phyloP scores from a whole-genome alignment of 2,113 vertebrate species.

The Scomber japonicus region DNA sequence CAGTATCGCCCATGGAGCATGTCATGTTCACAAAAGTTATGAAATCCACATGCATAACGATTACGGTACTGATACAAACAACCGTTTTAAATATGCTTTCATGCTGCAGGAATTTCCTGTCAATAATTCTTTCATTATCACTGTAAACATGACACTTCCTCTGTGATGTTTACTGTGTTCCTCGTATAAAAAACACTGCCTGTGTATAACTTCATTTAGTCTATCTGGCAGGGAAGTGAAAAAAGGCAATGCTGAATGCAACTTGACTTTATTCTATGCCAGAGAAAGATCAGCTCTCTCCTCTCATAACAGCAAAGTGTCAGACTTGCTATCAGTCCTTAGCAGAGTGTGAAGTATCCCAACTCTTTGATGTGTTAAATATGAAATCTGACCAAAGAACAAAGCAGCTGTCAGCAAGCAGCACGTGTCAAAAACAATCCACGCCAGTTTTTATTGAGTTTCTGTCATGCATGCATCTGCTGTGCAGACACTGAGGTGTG shows the following conservation, averaged over 20 bases:
- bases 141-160: constrained; percentile 40
- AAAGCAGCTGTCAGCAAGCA: constrained; percentile 93
- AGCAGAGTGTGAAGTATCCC: constrained; percentile 82
- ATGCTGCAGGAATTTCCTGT: constrained; percentile 28
- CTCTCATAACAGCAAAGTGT: constrained; percentile 51
- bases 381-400: constrained; percentile 94
- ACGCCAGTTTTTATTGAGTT: constrained; percentile 93
- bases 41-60: constrained; percentile 26
- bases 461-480: constrained; percentile 88
- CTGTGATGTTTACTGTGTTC: constrained; percentile 20
- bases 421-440: constrained; percentile 91
- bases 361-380: constrained; percentile 95
- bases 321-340: constrained; percentile 66
- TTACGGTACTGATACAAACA: constrained; percentile 4
- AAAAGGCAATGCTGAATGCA: constrained; percentile 44
- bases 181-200: constrained; percentile 18
- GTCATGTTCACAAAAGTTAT: constrained; percentile 10
- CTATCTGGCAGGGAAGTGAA: constrained; percentile 33
- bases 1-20: constrained; percentile 2
- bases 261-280: constrained; percentile 54
- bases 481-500: constrained; percentile 88
- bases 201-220: constrained; percentile 23
- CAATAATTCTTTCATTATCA: constrained; percentile 46
- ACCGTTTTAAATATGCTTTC: constrained; percentile 33
- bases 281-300: constrained; percentile 35